Conservation (phyloP, 1,140 invertebrate genomes). For the Heliconius hewitsoni region DNA sequence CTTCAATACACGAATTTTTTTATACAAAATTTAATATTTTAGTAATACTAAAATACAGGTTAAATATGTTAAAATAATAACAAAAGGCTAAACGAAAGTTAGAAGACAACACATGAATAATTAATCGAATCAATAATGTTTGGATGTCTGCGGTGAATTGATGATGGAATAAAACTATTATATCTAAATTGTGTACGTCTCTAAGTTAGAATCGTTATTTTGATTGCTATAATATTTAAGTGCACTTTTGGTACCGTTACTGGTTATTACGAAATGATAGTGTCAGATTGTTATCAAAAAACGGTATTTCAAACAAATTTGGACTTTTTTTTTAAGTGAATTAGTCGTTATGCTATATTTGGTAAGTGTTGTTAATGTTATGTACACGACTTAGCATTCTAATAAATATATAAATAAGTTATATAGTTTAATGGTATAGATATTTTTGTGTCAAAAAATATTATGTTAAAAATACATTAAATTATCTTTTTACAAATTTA, state of each 20-base stretch:
- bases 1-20: neutral
- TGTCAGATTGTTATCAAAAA: slow-evolving; percentile 5
- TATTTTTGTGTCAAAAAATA: too few relatives aligned
- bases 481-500: too few relatives aligned
- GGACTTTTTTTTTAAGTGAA: slow-evolving; percentile 4
- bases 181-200: slow-evolving; percentile 9
- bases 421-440: too few relatives aligned
- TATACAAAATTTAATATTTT: neutral
- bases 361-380: neutral
- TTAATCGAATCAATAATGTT: slow-evolving; percentile 17
- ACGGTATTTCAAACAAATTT: neutral
- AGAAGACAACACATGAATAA: slow-evolving; percentile 9
- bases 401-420: neutral
- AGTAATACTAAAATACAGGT: neutral
- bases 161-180: slow-evolving; percentile 13
- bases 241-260: slow-evolving; percentile 7
- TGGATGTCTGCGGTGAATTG: slow-evolving; percentile 16
- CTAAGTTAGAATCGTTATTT: slow-evolving; percentile 6
- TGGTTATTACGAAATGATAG: slow-evolving; percentile 4
- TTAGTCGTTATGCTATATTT: neutral
- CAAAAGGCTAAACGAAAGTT: slow-evolving; percentile 25
- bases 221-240: slow-evolving; percentile 26
- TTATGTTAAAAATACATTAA: too few relatives aligned
- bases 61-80: neutral
- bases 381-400: neutral